Evolutionary conservation across 2,797 vertebrate genomes (phyloP).

Genomic region (Mionectes olivaceus): DNA sequence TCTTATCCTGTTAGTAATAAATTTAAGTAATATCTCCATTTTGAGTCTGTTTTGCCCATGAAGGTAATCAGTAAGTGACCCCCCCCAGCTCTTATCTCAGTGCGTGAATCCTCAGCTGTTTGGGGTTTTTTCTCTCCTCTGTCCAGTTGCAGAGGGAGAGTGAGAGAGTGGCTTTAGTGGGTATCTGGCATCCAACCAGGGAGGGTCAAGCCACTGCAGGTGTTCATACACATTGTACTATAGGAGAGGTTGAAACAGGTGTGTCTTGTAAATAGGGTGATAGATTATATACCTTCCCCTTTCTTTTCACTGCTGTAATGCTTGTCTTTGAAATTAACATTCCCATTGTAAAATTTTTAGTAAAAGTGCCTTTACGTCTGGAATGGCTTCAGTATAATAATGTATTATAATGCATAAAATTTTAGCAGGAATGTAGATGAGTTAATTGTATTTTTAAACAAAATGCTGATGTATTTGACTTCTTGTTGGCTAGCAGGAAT

Average conservation of each 20-base stretch:
- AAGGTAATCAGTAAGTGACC: too few species aligned
- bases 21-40: too few species aligned
- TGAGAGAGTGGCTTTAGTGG: too few species aligned
- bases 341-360: background rate
- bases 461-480: background rate
- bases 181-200: too few species aligned
- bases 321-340: slow-evolving; percentile 22
- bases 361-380: background rate
- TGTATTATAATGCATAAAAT: background rate
- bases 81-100: too few species aligned
- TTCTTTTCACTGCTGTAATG: background rate
- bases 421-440: background rate
- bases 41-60: too few species aligned
- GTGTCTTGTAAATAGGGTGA: background rate
- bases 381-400: background rate
- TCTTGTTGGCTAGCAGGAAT: background rate
- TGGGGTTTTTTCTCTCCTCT: too few species aligned
- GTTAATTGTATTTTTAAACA: background rate
- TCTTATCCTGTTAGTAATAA: too few species aligned
- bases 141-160: too few species aligned
- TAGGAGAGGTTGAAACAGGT: slow-evolving; percentile 28
- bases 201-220: background rate
- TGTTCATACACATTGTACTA: background rate
- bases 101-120: too few species aligned
- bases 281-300: background rate